Evolutionary conservation across 2,888 invertebrate species (phyloP).

Genomic region (Chelonus formosanus): DNA sequence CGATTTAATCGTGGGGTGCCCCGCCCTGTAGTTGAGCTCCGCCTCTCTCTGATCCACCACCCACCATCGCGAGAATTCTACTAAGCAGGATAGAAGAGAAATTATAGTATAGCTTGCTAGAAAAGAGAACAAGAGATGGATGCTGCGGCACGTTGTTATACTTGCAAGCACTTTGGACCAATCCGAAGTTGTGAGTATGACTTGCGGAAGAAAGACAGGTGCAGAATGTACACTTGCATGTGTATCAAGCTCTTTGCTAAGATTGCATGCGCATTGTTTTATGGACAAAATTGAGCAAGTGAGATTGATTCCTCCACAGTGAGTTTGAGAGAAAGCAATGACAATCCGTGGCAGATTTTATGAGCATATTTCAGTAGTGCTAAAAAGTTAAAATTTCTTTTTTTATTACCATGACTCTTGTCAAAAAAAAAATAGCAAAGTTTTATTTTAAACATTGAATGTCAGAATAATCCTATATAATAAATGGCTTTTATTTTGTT

Average conservation of each 20-base stretch:
- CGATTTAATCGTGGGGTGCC: conserved; percentile 50
- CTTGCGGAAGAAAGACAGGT: conserved; percentile 2
- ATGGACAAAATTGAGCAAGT: not conserved
- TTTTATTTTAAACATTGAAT: too few species aligned
- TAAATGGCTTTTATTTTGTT: too few species aligned
- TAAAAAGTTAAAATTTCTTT: too few species aligned
- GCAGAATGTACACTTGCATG: conserved; percentile 7
- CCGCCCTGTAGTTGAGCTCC: conserved; percentile 45
- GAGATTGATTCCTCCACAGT: conserved; percentile 16
- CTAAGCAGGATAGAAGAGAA: conserved; percentile 12
- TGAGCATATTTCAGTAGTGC: not conserved
- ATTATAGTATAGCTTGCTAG: conserved; percentile 11
- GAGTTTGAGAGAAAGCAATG: conserved; percentile 11
- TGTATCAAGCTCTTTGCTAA: conserved; percentile 30
- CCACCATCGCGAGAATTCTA: conserved; percentile 29
- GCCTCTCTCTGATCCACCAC: conserved; percentile 36
- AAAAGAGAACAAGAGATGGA: conserved; percentile 13
- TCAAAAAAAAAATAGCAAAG: too few species aligned
- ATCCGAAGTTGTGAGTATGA: conserved; percentile 7
- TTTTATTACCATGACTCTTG: too few species aligned
- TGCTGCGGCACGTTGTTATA: conserved; percentile 17
- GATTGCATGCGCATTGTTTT: conserved; percentile 23
- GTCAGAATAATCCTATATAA: too few species aligned
- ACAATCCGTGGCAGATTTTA: conserved; percentile 10
- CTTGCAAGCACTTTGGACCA: conserved; percentile 14